phyloP scores from a whole-genome alignment of 1,140 invertebrate genomes.

The Brachionus sp. region DNA sequence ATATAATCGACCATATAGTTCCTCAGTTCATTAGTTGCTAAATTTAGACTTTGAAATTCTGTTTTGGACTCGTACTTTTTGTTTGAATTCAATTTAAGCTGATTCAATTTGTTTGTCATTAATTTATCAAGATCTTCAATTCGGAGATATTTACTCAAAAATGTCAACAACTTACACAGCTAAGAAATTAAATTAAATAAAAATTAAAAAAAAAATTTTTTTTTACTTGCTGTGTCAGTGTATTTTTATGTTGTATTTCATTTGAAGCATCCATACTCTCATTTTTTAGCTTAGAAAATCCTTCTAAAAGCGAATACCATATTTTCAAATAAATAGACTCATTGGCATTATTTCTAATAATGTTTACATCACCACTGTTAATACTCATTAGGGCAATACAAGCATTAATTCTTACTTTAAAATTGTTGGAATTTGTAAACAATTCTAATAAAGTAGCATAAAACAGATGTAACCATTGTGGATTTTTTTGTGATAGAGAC shows the following conservation, averaged over 20 bases:
- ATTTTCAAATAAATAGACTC: conserved; percentile 37
- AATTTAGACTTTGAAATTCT: neutral
- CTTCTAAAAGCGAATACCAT: neutral
- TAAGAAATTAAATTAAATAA: neutral
- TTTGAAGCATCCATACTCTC: neutral
- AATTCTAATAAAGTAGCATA: conserved; percentile 21
- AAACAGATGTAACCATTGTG: conserved; percentile 16
- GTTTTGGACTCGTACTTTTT: neutral
- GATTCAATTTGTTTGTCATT: conserved; percentile 8
- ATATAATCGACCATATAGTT: conserved; percentile 1
- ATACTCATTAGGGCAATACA: conserved; percentile 40
- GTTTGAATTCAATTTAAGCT: neutral
- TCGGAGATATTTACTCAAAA: conserved; percentile 3
- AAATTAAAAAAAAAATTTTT: neutral
- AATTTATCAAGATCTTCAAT: neutral
- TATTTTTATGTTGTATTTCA: conserved; percentile 38
- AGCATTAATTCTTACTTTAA: conserved; percentile 45
- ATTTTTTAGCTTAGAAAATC: conserved; percentile 36
- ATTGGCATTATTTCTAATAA: neutral
- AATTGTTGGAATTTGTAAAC: conserved; percentile 28
- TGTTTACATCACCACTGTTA: conserved; percentile 5
- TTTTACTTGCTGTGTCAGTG: neutral
- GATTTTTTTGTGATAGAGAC: neutral
- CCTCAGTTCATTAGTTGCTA: conserved; percentile 5
- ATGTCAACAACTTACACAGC: conserved; percentile 41